These are phyloP conservation scores for Crypturellus undulatus DNA, from an alignment of 2,113 vertebrate genomes.

Conservation along the genomic window DNA sequence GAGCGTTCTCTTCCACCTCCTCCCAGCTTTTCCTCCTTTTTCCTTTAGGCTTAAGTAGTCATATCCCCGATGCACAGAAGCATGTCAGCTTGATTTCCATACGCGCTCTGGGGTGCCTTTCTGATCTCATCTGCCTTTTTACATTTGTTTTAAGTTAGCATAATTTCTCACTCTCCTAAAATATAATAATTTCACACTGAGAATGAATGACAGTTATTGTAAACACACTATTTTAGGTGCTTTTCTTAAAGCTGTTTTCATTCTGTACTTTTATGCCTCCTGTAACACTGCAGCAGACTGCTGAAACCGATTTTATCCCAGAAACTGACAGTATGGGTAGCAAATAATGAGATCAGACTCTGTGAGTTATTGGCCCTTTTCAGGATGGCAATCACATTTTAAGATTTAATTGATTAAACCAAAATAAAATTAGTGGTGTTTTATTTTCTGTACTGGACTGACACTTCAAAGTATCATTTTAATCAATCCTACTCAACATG, in stretches of 20 bases:
- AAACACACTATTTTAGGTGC: slow-evolving; percentile 18
- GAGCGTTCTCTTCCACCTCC: background rate
- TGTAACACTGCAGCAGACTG: background rate
- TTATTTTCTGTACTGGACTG: background rate
- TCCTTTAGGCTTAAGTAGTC: background rate
- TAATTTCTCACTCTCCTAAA: slow-evolving; percentile 1
- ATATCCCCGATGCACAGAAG: background rate
- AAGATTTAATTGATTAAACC: background rate
- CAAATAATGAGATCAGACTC: background rate
- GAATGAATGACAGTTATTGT: slow-evolving; percentile 40
- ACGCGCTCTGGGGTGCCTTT: background rate
- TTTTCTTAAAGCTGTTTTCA: slow-evolving; percentile 23
- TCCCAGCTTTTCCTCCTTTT: background rate
- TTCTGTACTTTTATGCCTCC: background rate
- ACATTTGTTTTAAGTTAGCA: slow-evolving; percentile 28
- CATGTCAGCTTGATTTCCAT: background rate
- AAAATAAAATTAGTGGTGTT: background rate
- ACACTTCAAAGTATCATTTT: background rate
- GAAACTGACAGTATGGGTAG: background rate
- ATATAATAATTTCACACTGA: slow-evolving; percentile 24
- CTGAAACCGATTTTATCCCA: slow-evolving; percentile 1
- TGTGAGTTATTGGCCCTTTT: background rate
- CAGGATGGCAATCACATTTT: background rate
- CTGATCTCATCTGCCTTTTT: slow-evolving; percentile 31
- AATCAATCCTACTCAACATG: background rate